Percentiles rank a stretch among this genome's conserved stretches.
Evolutionary conservation across 2,113 vertebrate genomes (phyloP).

Genomic region (Rhinoderma darwinii): DNA sequence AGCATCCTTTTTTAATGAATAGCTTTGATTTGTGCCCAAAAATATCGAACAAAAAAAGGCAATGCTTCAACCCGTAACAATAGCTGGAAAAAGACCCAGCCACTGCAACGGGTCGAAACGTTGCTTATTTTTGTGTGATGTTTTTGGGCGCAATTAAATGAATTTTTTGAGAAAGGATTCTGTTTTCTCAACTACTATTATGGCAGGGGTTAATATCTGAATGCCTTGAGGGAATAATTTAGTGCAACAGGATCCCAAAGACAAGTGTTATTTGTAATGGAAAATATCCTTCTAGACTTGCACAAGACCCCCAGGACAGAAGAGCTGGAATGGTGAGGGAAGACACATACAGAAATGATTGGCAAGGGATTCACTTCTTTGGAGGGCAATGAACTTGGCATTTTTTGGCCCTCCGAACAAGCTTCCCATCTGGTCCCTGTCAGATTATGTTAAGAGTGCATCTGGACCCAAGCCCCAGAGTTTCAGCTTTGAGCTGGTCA

Average conservation of each 20-base stretch:
- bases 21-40: too few species aligned
- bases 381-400: conserved; percentile 68
- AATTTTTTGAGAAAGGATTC: too few species aligned
- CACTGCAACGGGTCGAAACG: too few species aligned
- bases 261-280: conserved; percentile 34
- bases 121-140: too few species aligned
- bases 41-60: too few species aligned
- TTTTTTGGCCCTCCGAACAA: conserved; percentile 69
- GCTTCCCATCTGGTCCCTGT: conserved; percentile 80
- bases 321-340: conserved; percentile 37
- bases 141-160: too few species aligned
- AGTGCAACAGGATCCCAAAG: not conserved
- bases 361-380: conserved; percentile 62
- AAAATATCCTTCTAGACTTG: conserved; percentile 7
- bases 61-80: too few species aligned
- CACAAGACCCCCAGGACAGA: conserved; percentile 26
- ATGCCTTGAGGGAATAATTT: conserved; percentile 17
- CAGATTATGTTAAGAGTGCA: conserved; percentile 72
- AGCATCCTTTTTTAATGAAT: too few species aligned
- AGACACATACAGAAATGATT: conserved; percentile 63
- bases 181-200: too few species aligned
- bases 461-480: conserved; percentile 74
- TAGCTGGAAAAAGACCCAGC: too few species aligned
- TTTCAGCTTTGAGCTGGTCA: conserved; percentile 68
- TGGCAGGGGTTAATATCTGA: not conserved